These are phyloP conservation scores for Graphium colonna DNA, from an alignment of 2,888 invertebrate genomes.

Conservation along the genomic window DNA sequence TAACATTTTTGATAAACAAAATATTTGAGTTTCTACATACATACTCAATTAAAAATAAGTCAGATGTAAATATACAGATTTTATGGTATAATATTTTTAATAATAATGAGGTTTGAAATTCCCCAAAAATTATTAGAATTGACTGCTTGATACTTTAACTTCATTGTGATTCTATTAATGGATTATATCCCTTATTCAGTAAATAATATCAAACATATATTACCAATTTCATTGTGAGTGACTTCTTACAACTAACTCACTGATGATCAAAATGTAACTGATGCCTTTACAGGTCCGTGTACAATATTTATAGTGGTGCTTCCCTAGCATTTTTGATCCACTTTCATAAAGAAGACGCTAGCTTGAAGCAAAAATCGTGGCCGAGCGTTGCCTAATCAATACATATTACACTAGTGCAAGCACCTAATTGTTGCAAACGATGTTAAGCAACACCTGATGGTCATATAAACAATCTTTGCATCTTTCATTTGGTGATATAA, in stretches of 20 bases:
- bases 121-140: too few species aligned
- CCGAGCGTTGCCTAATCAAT: constrained; percentile 58
- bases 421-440: constrained; percentile 59
- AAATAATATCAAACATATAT: constrained; percentile 19
- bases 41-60: too few species aligned
- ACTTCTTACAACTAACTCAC: constrained; percentile 37
- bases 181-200: too few species aligned
- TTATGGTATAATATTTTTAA: too few species aligned
- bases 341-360: constrained; percentile 46
- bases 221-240: constrained; percentile 60
- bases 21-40: too few species aligned
- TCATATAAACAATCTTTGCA: background rate
- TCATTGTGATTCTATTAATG: too few species aligned
- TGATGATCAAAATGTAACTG: constrained; percentile 51
- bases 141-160: too few species aligned
- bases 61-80: background rate
- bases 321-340: constrained; percentile 54
- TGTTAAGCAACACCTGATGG: constrained; percentile 35
- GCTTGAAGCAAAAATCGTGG: constrained; percentile 48
- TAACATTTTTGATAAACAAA: too few species aligned
- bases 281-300: constrained; percentile 48
- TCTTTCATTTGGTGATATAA: background rate
- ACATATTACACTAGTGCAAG: constrained; percentile 57
- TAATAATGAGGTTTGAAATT: too few species aligned
- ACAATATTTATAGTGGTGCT: constrained; percentile 66